Base-by-base conservation (phyloP, 2,797 vertebrate genomes). In the Decapterus maruadsi region DNA sequence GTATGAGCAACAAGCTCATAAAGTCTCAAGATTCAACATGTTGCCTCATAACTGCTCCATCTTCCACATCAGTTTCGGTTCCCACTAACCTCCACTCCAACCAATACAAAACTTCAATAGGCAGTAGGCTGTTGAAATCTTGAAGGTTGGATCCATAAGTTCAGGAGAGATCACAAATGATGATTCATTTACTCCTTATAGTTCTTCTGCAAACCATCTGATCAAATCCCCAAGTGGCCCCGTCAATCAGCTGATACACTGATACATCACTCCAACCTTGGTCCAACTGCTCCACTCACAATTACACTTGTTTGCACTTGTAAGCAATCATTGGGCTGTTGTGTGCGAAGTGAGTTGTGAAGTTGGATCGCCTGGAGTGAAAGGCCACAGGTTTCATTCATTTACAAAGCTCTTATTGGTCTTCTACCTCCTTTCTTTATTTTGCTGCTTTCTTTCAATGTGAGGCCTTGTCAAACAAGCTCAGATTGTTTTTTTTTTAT, bases 161-260 rank as follows among this genome's bases (percentile, higher is more conserved):
- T 50, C 10, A 61, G 42, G 1, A n/a, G 55, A 40, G 50, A 29
- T 20, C 17, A 53, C 16, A 4, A 45, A 68, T 36, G 71, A 58
- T 64, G 12, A 78, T 76, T 10, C 72, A 90, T 70, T 62, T 31
- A 19, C 16, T 31, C 45, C 20, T 10, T 81, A 72, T 20, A 20
- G 19, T 54, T 59, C 19, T 53, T 19, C 46, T 77, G 62, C 36
- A 38, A 84, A 63, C 73, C 60, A 48, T 75, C 68, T 55, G 58
- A 60, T 73, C 62, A 45, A n/a, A 63, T 34, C 31, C 31, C 31
- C 40, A 46, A 72, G 45, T 72, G 55, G 58, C 38, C 68, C 31
- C 31, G 26, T 34, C 31, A 6, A 34, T 34, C 31, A 34, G 6
- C 6, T 34, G 31, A 34, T 34, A 34, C 31, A 34, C 6, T 6